These are phyloP conservation scores for Psix sp. DNA, from an alignment of 1,140 invertebrate species.

Conservation along the genomic window DNA sequence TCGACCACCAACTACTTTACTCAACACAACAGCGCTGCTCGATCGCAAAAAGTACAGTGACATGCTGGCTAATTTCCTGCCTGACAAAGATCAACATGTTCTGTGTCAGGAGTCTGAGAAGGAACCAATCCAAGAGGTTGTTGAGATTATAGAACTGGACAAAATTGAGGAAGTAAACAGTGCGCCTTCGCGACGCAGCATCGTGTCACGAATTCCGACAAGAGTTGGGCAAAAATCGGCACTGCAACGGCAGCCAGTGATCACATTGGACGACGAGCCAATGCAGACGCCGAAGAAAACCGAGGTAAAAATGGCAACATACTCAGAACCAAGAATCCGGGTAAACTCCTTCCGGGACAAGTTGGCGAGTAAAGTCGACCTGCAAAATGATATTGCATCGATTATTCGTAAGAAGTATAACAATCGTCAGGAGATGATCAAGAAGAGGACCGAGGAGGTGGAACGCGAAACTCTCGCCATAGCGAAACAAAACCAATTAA, in stretches of 20 bases:
- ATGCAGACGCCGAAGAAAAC: background rate
- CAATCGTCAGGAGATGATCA: slow-evolving; percentile 61
- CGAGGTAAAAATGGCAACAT: background rate
- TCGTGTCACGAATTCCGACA: background rate
- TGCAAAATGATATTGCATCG: slow-evolving; percentile 64
- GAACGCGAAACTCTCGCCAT: slow-evolving; percentile 61
- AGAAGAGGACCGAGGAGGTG: slow-evolving; percentile 64
- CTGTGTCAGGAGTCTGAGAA: slow-evolving; percentile 39
- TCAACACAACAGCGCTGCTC: slow-evolving; percentile 55
- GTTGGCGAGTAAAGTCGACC: slow-evolving; percentile 61
- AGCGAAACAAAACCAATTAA: slow-evolving; percentile 66
- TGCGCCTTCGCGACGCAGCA: background rate
- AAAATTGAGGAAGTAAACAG: slow-evolving; percentile 25
- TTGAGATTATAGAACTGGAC: slow-evolving; percentile 66
- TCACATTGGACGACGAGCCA: background rate
- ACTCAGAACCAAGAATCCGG: slow-evolving; percentile 30
- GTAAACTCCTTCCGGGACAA: slow-evolving; percentile 69
- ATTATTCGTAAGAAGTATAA: slow-evolving; percentile 64
- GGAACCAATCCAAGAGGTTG: slow-evolving; percentile 31
- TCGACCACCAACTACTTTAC: slow-evolving; percentile 43
- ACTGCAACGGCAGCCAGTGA: no score
- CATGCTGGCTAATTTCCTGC: slow-evolving; percentile 65
- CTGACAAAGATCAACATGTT: slow-evolving; percentile 34
- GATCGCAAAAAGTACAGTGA: slow-evolving; percentile 69
- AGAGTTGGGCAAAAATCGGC: background rate